These are phyloP conservation scores for Dynastes grantii DNA, from an alignment of 2,888 invertebrate genomes.

Conservation along the genomic window DNA sequence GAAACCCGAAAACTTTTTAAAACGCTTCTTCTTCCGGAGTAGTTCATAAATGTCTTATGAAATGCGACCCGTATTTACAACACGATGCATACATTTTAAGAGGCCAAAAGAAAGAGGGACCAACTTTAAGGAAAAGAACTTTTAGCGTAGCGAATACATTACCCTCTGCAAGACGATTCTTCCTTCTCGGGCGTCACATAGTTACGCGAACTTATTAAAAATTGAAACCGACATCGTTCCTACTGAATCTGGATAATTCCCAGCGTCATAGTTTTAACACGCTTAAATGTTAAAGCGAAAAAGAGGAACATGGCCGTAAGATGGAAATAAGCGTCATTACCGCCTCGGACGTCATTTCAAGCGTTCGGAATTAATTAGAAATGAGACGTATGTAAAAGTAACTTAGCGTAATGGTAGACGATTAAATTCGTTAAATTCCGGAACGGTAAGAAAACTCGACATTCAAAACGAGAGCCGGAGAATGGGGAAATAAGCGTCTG, in stretches of 20 bases:
- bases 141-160: too few species aligned
- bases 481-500: not conserved
- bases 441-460: too few species aligned
- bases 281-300: not conserved
- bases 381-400: too few species aligned
- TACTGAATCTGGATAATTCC: not conserved
- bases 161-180: too few species aligned
- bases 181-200: not conserved
- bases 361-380: not conserved
- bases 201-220: not conserved
- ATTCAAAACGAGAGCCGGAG: not conserved
- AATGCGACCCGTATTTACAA: too few species aligned
- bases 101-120: too few species aligned
- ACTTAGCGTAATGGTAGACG: not conserved
- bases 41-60: too few species aligned
- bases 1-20: too few species aligned
- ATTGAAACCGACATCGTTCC: not conserved
- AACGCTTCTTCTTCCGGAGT: too few species aligned
- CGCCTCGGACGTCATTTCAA: not conserved
- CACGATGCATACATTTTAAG: too few species aligned
- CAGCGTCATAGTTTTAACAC: not conserved
- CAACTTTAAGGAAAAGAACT: too few species aligned
- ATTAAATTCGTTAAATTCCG: slow-evolving; percentile 1
- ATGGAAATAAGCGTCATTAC: not conserved
- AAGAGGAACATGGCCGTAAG: too few species aligned